These are phyloP conservation scores for Stigmatopora nigra DNA, from an alignment of 2,113 vertebrate species.

Conservation along the genomic window DNA sequence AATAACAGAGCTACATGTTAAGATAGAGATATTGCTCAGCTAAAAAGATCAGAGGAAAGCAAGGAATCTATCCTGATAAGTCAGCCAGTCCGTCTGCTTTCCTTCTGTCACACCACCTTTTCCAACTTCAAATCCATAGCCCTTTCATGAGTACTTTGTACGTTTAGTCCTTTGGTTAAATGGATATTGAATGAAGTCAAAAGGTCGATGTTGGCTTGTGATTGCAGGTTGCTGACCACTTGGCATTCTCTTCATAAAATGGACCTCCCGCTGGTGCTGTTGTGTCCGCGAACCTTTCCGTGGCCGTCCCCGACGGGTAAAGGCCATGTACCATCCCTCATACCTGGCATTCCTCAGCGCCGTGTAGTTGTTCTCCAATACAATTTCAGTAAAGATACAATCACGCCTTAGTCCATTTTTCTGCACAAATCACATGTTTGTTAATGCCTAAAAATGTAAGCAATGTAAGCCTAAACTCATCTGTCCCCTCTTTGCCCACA, in stretches of 20 bases:
- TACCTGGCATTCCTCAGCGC: conserved; percentile 92
- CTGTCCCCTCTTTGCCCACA: conserved; percentile 4
- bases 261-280: conserved; percentile 96
- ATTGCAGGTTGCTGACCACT: conserved; percentile 77
- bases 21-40: conserved; percentile 52
- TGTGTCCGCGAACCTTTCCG: conserved; percentile 93
- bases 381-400: conserved; percentile 95
- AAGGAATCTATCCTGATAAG: conserved; percentile 21
- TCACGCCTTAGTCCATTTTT: conserved; percentile 90
- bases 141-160: conserved; percentile 74
- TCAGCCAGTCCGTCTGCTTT: conserved; percentile 16
- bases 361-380: conserved; percentile 98
- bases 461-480: conserved; percentile 1
- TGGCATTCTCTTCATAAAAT: conserved; percentile 97
- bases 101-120: conserved; percentile 15
- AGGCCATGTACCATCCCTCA: conserved; percentile 98
- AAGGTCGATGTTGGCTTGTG: conserved; percentile 82
- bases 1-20: conserved; percentile 68
- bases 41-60: conserved; percentile 36
- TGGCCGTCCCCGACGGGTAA: conserved; percentile 89
- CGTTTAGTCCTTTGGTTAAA: conserved; percentile 94
- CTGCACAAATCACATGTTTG: conserved; percentile 56
- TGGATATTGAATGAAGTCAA: conserved; percentile 96
- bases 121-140: not conserved
- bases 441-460: not conserved